Percentiles rank a stretch among this genome's conserved stretches.
Evolutionary conservation across 2,113 vertebrate genomes (phyloP).

Genomic region (Thinocorus orbignyianus): DNA sequence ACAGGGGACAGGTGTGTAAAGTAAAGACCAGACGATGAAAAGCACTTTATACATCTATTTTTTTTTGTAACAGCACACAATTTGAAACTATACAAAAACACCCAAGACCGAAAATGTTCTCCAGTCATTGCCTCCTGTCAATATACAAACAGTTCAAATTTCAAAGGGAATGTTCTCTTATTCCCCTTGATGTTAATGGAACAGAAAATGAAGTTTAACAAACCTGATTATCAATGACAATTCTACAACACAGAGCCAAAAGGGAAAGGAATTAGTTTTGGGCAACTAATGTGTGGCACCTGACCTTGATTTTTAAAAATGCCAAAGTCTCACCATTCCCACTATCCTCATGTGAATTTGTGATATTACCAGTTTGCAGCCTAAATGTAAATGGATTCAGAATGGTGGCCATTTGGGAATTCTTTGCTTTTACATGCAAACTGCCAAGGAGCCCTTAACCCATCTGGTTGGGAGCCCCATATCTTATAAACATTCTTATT

Average conservation of each 20-base stretch:
- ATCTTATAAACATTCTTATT: slow-evolving; percentile 30
- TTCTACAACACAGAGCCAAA: background rate
- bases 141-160: background rate
- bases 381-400: background rate
- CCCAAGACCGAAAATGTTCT: background rate
- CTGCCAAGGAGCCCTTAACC: background rate
- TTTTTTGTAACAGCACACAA: background rate
- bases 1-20: no score
- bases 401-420: background rate
- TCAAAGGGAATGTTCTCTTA: background rate
- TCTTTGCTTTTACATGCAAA: background rate
- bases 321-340: background rate
- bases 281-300: background rate
- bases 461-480: background rate
- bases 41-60: background rate
- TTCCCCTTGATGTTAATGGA: background rate
- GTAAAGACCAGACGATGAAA: background rate
- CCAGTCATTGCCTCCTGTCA: background rate
- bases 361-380: background rate
- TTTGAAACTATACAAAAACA: background rate
- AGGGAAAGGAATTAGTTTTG: background rate
- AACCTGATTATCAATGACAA: background rate
- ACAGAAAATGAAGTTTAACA: background rate
- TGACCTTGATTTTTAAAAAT: background rate
- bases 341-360: background rate